Percentiles rank a stretch among this genome's conserved stretches.
phyloP scores from a whole-genome alignment of 1,140 invertebrate genomes.

The Trypoxylus dichotomus region DNA sequence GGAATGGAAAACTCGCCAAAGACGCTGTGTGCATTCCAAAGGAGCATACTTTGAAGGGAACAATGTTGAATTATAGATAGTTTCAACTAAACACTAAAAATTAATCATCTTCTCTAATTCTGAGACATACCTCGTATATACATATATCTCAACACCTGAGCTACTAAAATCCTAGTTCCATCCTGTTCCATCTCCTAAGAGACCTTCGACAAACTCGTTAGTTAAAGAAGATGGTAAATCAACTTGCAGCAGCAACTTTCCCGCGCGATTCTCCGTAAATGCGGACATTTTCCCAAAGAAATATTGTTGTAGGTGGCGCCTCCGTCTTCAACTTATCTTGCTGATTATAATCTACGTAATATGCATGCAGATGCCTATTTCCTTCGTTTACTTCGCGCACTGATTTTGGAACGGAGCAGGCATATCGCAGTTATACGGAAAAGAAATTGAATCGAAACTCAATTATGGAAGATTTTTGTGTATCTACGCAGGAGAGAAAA shows the following conservation, averaged over 20 bases:
- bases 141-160: too few species aligned
- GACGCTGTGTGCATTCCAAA: too few species aligned
- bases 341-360: too few species aligned
- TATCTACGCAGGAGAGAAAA: background rate
- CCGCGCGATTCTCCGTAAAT: background rate
- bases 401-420: background rate
- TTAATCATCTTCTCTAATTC: too few species aligned
- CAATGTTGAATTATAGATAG: too few species aligned
- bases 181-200: background rate
- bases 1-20: too few species aligned
- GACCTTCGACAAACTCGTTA: background rate
- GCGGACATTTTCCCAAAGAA: background rate
- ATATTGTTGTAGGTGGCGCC: too few species aligned
- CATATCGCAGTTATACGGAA: background rate
- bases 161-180: background rate
- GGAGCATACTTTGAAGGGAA: too few species aligned
- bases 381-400: background rate
- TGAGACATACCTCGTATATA: too few species aligned
- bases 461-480: background rate
- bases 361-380: too few species aligned
- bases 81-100: too few species aligned
- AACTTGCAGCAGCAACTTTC: background rate
- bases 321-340: too few species aligned
- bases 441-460: constrained; percentile 6
- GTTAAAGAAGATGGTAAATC: background rate